A percentile compares a stretch with the other conserved stretches of the same genome.
These are phyloP conservation scores for Xylocampa areola DNA, from an alignment of 2,888 invertebrate species.

Conservation along the genomic window DNA sequence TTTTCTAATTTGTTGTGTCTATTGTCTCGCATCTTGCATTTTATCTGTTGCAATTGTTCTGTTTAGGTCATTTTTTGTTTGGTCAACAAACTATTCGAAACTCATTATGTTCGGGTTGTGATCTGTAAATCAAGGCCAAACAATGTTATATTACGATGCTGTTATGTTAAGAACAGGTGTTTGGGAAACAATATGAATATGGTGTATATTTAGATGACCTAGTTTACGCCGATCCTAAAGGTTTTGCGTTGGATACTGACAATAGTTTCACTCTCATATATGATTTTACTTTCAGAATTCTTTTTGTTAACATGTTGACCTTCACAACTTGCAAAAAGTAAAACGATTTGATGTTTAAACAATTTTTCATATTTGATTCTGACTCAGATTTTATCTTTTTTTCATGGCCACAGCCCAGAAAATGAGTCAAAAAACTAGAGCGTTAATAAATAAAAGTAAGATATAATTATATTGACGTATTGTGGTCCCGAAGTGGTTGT, in stretches of 20 bases:
- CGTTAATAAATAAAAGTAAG: neutral
- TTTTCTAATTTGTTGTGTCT: constrained; percentile 64
- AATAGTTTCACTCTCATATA: constrained; percentile 36
- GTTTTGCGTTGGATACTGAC: constrained; percentile 23
- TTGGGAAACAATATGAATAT: constrained; percentile 61
- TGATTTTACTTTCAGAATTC: constrained; percentile 14
- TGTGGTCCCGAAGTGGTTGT: neutral
- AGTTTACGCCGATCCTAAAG: constrained; percentile 40
- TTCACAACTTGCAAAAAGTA: constrained; percentile 14
- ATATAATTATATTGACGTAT: constrained; percentile 6
- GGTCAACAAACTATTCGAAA: constrained; percentile 55
- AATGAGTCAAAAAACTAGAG: constrained; percentile 10
- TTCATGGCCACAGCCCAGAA: constrained; percentile 8
- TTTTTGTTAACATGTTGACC: constrained; percentile 15
- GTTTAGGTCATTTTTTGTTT: constrained; percentile 53
- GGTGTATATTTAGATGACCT: constrained; percentile 61
- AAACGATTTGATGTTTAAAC: neutral
- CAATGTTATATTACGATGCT: constrained; percentile 67
- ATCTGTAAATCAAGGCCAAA: constrained; percentile 72
- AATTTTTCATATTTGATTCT: constrained; percentile 21
- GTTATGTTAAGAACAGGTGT: constrained; percentile 68
- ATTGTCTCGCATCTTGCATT: constrained; percentile 41
- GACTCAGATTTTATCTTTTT: constrained; percentile 10
- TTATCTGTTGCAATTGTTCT: constrained; percentile 36
- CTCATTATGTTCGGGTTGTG: constrained; percentile 60